phyloP scores from a whole-genome alignment of 2,113 vertebrate species.

The Eulemur macaco region DNA sequence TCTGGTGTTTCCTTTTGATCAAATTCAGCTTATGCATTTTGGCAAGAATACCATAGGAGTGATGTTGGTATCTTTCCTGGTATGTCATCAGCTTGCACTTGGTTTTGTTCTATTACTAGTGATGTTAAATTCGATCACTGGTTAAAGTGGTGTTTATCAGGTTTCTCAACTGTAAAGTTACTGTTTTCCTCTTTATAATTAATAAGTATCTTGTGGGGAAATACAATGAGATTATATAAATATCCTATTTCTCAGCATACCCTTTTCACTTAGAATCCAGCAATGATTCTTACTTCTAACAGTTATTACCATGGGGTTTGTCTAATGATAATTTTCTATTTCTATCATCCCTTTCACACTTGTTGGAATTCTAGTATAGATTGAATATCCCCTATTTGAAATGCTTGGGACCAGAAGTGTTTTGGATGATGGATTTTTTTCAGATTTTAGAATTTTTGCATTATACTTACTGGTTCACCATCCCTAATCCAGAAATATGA shows the following conservation, averaged over 20 bases:
- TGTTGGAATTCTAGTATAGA: background rate
- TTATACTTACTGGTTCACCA: no score
- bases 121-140: background rate
- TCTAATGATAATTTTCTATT: background rate
- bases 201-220: background rate
- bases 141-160: background rate
- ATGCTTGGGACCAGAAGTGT: no score
- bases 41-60: background rate
- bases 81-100: background rate
- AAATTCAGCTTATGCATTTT: slow-evolving; percentile 9
- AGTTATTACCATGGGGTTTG: background rate
- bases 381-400: no score
- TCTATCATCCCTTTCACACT: background rate
- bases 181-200: background rate
- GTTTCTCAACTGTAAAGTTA: background rate
- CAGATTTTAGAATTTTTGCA: no score
- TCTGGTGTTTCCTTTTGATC: slow-evolving; percentile 3
- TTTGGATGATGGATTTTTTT: no score
- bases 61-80: background rate
- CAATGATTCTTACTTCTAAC: background rate
- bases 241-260: background rate
- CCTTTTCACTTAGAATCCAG: background rate
- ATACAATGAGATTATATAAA: background rate
- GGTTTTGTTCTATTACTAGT: background rate
- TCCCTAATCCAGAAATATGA: no score